phyloP scores from a whole-genome alignment of 2,888 invertebrate genomes.

The Ophioninae sp. region DNA sequence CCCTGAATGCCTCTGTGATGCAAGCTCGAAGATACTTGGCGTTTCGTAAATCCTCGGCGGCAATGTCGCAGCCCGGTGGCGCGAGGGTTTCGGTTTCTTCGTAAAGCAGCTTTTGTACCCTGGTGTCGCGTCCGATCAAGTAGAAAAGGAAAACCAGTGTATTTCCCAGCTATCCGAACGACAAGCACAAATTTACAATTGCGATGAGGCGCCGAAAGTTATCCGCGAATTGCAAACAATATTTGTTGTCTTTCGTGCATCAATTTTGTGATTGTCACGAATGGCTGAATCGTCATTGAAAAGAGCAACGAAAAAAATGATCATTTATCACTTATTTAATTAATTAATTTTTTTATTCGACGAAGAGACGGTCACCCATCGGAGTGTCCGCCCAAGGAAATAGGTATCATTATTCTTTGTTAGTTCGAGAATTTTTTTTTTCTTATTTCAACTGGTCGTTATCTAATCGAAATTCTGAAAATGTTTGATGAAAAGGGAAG shows the following conservation, averaged over 20 bases:
- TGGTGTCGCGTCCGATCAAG: constrained; percentile 86
- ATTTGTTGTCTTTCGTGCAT: too few species aligned
- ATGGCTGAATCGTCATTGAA: background rate
- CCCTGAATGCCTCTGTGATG: constrained; percentile 88
- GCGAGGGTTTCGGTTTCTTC: constrained; percentile 84
- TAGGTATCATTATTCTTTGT: too few species aligned
- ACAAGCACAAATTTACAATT: background rate
- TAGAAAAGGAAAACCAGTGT: constrained; percentile 90
- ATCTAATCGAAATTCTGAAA: too few species aligned
- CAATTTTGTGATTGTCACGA: too few species aligned
- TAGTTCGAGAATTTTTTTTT: too few species aligned
- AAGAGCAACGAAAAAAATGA: background rate
- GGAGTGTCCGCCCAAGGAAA: too few species aligned
- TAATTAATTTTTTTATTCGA: background rate
- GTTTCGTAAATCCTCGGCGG: constrained; percentile 84
- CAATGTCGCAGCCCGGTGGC: constrained; percentile 83
- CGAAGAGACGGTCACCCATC: too few species aligned
- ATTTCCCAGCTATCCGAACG: constrained; percentile 86
- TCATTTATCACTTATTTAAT: too few species aligned
- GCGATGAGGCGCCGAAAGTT: background rate
- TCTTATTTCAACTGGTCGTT: too few species aligned
- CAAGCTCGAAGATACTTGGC: constrained; percentile 91
- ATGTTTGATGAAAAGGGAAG: too few species aligned
- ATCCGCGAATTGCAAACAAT: too few species aligned
- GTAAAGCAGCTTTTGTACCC: constrained; percentile 86